Conservation (phyloP, 2,888 invertebrate species). For the Belgica antarctica region DNA sequence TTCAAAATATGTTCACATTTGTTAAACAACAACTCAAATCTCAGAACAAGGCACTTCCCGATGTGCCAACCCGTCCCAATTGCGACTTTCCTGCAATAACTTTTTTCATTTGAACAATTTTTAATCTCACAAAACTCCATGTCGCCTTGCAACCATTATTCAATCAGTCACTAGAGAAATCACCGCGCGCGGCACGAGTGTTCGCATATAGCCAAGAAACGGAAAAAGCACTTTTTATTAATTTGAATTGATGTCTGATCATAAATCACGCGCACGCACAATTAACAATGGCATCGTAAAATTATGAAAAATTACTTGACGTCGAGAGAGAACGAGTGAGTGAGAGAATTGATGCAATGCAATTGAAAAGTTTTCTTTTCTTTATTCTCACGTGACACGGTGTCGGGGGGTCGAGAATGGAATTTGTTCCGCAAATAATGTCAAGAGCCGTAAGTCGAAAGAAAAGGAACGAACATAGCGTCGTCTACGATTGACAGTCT, state of each 20-base stretch:
- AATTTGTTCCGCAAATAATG: not conserved
- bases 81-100: too few relatives aligned
- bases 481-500: not conserved
- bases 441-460: not conserved
- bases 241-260: constrained; percentile 36
- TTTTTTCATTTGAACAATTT: too few relatives aligned
- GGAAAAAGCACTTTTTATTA: constrained; percentile 1
- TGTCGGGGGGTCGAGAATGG: not conserved
- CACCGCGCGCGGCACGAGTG: not conserved
- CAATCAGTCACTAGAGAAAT: not conserved
- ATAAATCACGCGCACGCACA: constrained; percentile 34
- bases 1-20: too few relatives aligned
- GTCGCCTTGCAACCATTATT: too few relatives aligned
- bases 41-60: too few relatives aligned
- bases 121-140: too few relatives aligned
- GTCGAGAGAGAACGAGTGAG: not conserved
- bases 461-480: not conserved
- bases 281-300: constrained; percentile 12
- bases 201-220: not conserved
- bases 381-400: too few relatives aligned
- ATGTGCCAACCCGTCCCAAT: too few relatives aligned
- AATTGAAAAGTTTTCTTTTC: not conserved
- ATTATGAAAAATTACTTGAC: constrained; percentile 17
- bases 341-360: not conserved
- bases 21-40: too few relatives aligned